A percentile compares a stretch with the other conserved stretches of the same genome.
Conservation (phyloP, 2,113 vertebrate species). For the Scartelaos histophorus region DNA sequence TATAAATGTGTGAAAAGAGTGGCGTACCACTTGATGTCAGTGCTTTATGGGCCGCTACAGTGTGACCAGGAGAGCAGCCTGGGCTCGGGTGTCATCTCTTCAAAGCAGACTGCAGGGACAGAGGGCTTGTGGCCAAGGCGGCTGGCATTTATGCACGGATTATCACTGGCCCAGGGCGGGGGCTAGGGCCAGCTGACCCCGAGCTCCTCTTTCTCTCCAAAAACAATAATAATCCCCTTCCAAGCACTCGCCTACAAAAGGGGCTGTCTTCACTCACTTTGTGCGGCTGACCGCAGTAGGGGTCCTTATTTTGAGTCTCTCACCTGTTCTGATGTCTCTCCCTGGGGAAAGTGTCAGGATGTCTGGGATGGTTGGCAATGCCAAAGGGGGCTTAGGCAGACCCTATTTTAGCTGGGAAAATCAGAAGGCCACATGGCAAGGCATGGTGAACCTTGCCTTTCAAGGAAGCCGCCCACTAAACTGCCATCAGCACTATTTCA, state of each 20-base stretch:
- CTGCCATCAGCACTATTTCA: conserved; percentile 80
- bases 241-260: conserved; percentile 75
- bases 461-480: conserved; percentile 76
- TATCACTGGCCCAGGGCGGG: conserved; percentile 68
- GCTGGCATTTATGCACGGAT: conserved; percentile 78
- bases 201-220: conserved; percentile 81
- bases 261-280: conserved; percentile 80
- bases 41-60: conserved; percentile 61
- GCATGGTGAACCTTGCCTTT: conserved; percentile 78
- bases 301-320: conserved; percentile 79
- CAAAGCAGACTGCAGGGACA: conserved; percentile 71
- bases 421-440: conserved; percentile 79
- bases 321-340: conserved; percentile 82
- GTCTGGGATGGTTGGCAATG: conserved; percentile 83
- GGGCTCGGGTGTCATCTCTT: conserved; percentile 79
- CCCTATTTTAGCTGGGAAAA: conserved; percentile 85
- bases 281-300: conserved; percentile 58
- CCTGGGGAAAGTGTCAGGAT: conserved; percentile 82
- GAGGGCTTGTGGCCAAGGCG: conserved; percentile 73
- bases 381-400: conserved; percentile 78
- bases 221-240: conserved; percentile 82
- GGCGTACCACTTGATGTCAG: conserved; percentile 40
- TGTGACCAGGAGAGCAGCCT: conserved; percentile 51
- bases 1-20: conserved; percentile 51
- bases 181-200: conserved; percentile 77